Base-by-base conservation (phyloP, 2,888 invertebrate species). In the Mythimna ferrago region DNA sequence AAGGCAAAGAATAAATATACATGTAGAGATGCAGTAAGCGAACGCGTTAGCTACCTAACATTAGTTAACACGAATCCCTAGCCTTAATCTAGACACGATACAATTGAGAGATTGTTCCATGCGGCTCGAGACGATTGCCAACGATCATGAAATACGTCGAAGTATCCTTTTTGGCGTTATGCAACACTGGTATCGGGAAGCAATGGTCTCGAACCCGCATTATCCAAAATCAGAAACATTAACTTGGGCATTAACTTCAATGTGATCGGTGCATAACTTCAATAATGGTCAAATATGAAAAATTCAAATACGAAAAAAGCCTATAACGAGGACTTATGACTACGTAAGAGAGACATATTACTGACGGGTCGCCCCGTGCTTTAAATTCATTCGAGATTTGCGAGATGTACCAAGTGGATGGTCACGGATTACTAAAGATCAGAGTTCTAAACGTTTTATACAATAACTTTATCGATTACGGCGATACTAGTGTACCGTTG, bases 41-140 rank as follows among this genome's bases (percentile, higher is more conserved):
- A 93, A 91, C 91, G 93, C 92, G 92, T 93, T 92, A 94, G 92
- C 93, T 93, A 93, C 92, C 93, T 95, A 95, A 93, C 90, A 95
- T 92, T 95, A 95, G 94, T 93, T 94, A 96, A 96, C 96, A 95
- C 94, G 94, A 93, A 90, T 94, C 91, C 91, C 93, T 94, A 94
- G 93, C 92, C 94, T 95, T 95, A 95, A 89, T 86, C 91, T 94
- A 95, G 90, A 90, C 91, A 93, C 92, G 93, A 93, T 92, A 93
- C 89, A 88, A 90, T 89, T 76, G 85, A 83, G 73, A 82, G 69
- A 78, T 76, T 78, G 76, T 78, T 26, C 58, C 65, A 63, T 64
- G 73, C 67, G 44, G 58, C 72, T 73, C 78, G 78, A 83, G 73
- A 83, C 78, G 66, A 80, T 61, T 68, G 78, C 83, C 32, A 35